Evolutionary conservation across 92 coral and sea anemone species (phyloP), one percentile per base, ranked within the genome.

Genomic region (Desmophyllum pertusum): DNA sequence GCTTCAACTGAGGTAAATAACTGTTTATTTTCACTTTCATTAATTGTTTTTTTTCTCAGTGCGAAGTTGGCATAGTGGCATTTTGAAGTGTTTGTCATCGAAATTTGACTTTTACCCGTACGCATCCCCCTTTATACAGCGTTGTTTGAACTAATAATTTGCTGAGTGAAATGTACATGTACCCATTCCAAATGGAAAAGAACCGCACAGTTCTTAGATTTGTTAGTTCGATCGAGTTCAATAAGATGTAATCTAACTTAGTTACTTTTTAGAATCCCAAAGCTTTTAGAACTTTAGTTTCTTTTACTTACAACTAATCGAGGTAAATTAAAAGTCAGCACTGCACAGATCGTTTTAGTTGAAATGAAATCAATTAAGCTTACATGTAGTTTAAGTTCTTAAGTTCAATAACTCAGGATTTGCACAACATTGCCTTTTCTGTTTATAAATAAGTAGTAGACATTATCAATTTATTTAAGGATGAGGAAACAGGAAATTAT

Each of bases 1-100:
- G 86, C 13, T 25, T 39, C 18, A 39, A 15, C 40, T 52, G 61
- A 80, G 77, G 84, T 79, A 62, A 43, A 62, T 13, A 19, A 37
- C 18, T 21, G 45, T 37, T 25, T 36, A 50, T 48, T 67, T 30
- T 31, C 14, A 25, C 38, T 29, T 68, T 80, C 0, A 3, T 50
- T 38, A 14, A 11, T 14, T 7, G 45, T 23, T 50, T 2, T n/a
- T n/a, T 64, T 9, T 65, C 13, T n/a, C 11, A 30, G 19, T 53
- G 39, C 3, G 43, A 38, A 36, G 39, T 41, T 14, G 11, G 33
- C 31, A 50, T 50, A 21, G 36, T 29, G 51, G 35, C 7, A 18
- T 41, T 80, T n/a, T 35, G 35, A 37, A 31, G 37, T 1, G 0
- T 11, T 36, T 25, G 25, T 77, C 52, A n/a, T 59, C 31, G 23